Base-by-base conservation (phyloP, 2,888 invertebrate species). In the Bibio marci region DNA sequence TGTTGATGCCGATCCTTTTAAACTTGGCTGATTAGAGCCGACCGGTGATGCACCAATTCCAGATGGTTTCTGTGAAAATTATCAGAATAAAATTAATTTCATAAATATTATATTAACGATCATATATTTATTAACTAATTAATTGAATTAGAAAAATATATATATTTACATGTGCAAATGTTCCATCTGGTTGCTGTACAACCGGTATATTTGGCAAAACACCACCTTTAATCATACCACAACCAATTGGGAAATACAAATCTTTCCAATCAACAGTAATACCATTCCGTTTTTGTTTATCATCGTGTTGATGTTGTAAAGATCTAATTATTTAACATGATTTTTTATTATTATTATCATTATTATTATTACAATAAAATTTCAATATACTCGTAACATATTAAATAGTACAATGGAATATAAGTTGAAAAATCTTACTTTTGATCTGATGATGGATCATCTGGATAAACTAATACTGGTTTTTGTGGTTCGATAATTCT, bases 211-310 rank as follows among this genome's bases (percentile, higher is more conserved):
- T 52, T n/a, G 59, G 63, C 1, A 58, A 55, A 30, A 54, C 50
- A 13, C 62, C 62, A 30, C 57, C 57, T 38, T 53, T 60, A 39
- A 57, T 55, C 46, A 69, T 70, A 26, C 76, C 76, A 53, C 82
- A 82, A 36, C 76, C 76, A 48, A 73, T 69, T 6, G 82, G 82
- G 59, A 81, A 80, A 53, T 73, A 73, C 13, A 80, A 58, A 46
- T 79, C 68, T 34, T 67, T 58, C 79, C 80, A 81, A 25, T 72
- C 67, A 7, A 76, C 66, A 15, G 69, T 53, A 31, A 68, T 63
- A 35, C 77, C 77, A 30, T 66, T 60, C 45, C 48, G 46, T 38
- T 51, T 53, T 4, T 43, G 44, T 26, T 50, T 50, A 3, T 45
- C 35, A 27, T 46, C 46, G 38, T 47, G 48, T 22, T 31, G 45